Percentiles rank a stretch among this genome's conserved stretches.
Evolutionary conservation across 2,888 invertebrate species (phyloP).

Genomic region (Drosophila trichaetosa): DNA sequence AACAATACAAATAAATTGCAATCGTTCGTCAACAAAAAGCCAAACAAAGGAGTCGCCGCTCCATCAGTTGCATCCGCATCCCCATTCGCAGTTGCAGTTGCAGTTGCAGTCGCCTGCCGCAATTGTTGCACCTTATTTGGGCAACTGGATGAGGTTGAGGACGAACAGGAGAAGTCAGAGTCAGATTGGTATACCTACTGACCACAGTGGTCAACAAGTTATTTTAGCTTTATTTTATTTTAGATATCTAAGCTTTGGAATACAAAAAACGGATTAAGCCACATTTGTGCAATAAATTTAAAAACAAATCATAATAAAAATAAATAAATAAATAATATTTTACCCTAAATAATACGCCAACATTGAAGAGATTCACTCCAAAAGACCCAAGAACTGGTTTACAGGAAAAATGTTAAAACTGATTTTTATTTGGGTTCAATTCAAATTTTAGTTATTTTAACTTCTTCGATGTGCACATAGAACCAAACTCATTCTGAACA

Average conservation of each 20-base stretch:
- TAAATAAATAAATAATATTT: no score
- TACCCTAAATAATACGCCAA: background rate
- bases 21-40: slow-evolving; percentile 72
- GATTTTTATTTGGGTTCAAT: background rate
- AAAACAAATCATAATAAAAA: no score
- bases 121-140: slow-evolving; percentile 80
- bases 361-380: background rate
- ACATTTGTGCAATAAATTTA: background rate
- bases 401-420: background rate
- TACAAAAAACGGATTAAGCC: background rate
- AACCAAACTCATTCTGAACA: background rate
- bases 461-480: background rate
- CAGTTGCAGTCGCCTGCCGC: slow-evolving; percentile 33
- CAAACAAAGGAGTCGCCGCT: slow-evolving; percentile 68
- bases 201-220: slow-evolving; percentile 30
- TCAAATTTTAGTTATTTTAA: background rate
- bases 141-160: slow-evolving; percentile 53
- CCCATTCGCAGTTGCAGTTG: slow-evolving; percentile 24
- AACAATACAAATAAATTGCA: slow-evolving; percentile 81
- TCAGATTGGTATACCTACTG: slow-evolving; percentile 5
- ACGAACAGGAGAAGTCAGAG: slow-evolving; percentile 18
- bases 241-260: no score
- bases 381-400: background rate
- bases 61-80: slow-evolving; percentile 23
- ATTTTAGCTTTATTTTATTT: no score